phyloP scores from a whole-genome alignment of 1,140 invertebrate genomes.

The Platorchestia sp. region DNA sequence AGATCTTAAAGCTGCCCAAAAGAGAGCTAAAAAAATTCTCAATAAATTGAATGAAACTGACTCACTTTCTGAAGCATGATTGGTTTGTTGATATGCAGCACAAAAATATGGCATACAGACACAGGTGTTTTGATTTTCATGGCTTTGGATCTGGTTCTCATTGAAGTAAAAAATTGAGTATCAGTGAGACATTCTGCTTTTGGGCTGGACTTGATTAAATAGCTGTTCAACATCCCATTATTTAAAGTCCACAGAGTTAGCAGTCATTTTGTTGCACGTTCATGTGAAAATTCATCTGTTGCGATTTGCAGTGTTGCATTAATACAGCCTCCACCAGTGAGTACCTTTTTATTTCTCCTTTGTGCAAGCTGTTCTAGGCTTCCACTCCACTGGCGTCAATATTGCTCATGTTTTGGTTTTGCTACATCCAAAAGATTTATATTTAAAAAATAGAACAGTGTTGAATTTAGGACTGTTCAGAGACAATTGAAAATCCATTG shows the following conservation, averaged over 20 bases:
- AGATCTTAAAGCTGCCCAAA: conserved; percentile 14
- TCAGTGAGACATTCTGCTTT: neutral
- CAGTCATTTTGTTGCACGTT: neutral
- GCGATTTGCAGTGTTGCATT: neutral
- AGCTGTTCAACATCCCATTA: neutral
- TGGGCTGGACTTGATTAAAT: neutral
- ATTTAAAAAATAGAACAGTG: neutral
- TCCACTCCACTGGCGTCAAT: neutral
- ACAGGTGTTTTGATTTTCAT: neutral
- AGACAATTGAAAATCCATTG: neutral
- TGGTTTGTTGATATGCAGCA: neutral
- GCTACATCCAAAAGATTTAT: neutral
- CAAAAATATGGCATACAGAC: neutral
- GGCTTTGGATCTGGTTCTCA: neutral
- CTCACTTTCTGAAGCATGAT: neutral
- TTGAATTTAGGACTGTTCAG: neutral
- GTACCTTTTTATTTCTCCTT: neutral
- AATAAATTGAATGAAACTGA: neutral
- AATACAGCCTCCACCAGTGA: neutral
- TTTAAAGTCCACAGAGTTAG: neutral
- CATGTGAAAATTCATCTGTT: neutral
- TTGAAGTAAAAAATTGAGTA: neutral
- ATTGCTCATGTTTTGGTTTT: neutral
- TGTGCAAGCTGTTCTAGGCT: too few relatives aligned
- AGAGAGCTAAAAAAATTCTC: conserved; percentile 44